Conservation (phyloP, 1,140 invertebrate species). For the Sitobion miscanthi region DNA sequence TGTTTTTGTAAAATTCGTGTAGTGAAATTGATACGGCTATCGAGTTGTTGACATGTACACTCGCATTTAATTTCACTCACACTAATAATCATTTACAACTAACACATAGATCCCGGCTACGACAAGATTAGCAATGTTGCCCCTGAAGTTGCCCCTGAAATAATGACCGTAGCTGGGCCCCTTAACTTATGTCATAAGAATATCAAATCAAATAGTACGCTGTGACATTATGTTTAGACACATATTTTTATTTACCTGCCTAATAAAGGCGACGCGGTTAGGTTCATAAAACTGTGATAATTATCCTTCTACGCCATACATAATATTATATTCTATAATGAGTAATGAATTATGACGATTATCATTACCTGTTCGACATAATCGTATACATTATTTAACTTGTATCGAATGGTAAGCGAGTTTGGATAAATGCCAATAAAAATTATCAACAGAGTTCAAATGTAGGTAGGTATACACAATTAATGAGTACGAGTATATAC, state of each 20-base stretch:
- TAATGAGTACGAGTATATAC: background rate
- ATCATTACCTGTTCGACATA: background rate
- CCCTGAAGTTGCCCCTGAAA: no score
- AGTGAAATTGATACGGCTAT: no score
- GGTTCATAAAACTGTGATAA: background rate
- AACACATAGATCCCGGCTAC: no score
- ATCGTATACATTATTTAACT: background rate
- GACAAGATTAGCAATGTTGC: no score
- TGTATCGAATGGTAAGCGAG: background rate
- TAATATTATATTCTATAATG: background rate
- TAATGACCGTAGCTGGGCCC: no score
- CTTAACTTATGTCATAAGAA: background rate
- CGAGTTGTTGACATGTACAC: no score
- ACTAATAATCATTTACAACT: no score
- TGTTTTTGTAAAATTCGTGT: no score
- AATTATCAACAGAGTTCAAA: background rate
- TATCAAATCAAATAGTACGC: background rate
- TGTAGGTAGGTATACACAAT: background rate
- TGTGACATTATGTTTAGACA: background rate
- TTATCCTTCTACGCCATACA: background rate
- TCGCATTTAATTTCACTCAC: no score
- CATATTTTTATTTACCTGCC: background rate
- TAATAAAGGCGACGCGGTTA: background rate
- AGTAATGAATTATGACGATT: background rate
- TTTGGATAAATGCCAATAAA: background rate